Percentiles rank a stretch among this genome's conserved stretches.
phyloP scores from a whole-genome alignment of 2,797 vertebrate species.

The Sternarchorhynchus goeldii region DNA sequence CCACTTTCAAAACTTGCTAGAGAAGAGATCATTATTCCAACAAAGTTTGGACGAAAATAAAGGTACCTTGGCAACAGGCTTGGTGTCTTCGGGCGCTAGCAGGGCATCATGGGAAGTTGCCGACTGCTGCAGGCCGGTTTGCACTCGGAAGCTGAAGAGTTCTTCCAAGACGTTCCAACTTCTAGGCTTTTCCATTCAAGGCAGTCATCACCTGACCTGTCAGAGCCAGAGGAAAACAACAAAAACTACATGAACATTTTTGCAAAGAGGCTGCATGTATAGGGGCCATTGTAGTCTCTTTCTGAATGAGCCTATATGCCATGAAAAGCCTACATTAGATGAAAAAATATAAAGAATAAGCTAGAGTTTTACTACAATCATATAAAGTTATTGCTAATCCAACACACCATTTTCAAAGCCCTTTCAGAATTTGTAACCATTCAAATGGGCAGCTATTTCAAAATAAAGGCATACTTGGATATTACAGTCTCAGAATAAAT shows the following conservation, averaged over 20 bases:
- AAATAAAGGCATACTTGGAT: too few species aligned
- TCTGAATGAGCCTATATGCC: conserved; percentile 21
- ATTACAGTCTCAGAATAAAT: not conserved
- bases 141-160: conserved; percentile 81
- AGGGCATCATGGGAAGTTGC: conserved; percentile 79
- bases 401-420: conserved; percentile 2
- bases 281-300: not conserved
- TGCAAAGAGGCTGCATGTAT: not conserved
- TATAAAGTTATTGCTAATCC: conserved; percentile 15
- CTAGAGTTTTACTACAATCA: conserved; percentile 22
- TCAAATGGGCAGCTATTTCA: not conserved
- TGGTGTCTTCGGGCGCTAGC: conserved; percentile 83
- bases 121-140: conserved; percentile 80
- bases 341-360: conserved; percentile 23
- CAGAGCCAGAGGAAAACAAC: conserved; percentile 24
- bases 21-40: conserved; percentile 24
- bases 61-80: conserved; percentile 84
- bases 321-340: conserved; percentile 9
- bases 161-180: conserved; percentile 88
- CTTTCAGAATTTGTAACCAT: conserved; percentile 6
- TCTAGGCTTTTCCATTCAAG: conserved; percentile 84
- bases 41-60: conserved; percentile 41
- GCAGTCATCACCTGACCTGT: conserved; percentile 83
- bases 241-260: conserved; percentile 7
- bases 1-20: not conserved